Evolutionary conservation across 2,113 vertebrate species (phyloP).

Genomic region (Dipodomys merriami): DNA sequence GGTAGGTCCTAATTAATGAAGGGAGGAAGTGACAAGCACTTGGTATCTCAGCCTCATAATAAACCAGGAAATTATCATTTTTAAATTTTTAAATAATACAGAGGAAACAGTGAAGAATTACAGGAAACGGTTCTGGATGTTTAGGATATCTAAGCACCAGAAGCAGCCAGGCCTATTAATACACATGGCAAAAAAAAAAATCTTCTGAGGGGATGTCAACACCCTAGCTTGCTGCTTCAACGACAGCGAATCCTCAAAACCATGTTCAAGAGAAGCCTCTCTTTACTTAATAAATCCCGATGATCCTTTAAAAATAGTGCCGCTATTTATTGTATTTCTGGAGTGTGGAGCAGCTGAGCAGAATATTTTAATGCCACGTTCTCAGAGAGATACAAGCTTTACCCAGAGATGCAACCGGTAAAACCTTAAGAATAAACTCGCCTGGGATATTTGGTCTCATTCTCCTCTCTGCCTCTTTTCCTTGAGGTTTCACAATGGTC

Average conservation of each 20-base stretch:
- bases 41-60: neutral
- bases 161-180: slow-evolving; percentile 49
- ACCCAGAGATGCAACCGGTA: neutral
- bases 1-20: neutral
- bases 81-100: neutral
- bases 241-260: slow-evolving; percentile 10
- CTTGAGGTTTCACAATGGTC: neutral
- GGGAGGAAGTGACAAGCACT: rapidly evolving
- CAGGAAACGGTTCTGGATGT: neutral
- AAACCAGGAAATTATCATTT: neutral
- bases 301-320: slow-evolving; percentile 72
- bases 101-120: neutral
- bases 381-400: slow-evolving; percentile 37
- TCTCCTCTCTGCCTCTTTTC: neutral
- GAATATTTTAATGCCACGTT: slow-evolving; percentile 71
- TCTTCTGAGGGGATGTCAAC: slow-evolving; percentile 36
- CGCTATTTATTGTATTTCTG: slow-evolving; percentile 69
- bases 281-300: slow-evolving; percentile 62
- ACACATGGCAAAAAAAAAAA: neutral
- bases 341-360: slow-evolving; percentile 59
- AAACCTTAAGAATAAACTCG: neutral
- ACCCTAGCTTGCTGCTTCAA: slow-evolving; percentile 51
- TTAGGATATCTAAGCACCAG: neutral
- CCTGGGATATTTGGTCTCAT: neutral
- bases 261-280: slow-evolving; percentile 51